phyloP scores from a whole-genome alignment of 2,797 vertebrate species.

The Propithecus perrieri region DNA sequence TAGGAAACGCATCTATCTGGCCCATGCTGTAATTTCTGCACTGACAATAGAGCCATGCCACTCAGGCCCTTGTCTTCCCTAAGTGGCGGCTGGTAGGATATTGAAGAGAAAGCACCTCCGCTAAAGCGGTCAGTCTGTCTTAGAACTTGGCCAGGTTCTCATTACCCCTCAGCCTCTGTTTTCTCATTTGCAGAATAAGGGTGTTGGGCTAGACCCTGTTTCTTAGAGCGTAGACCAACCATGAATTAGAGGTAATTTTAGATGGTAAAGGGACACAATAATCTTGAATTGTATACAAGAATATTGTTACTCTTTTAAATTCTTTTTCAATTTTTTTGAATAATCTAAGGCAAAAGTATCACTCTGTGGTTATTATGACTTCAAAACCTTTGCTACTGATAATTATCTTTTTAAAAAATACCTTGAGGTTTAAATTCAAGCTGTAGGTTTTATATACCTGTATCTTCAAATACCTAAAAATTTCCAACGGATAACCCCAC shows the following conservation, averaged over 20 bases:
- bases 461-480: not conserved
- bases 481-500: not conserved
- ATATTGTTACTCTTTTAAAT: not conserved
- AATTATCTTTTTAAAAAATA: not conserved
- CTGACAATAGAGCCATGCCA: accelerated
- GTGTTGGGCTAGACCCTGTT: not conserved
- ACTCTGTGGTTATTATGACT: not conserved
- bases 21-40: not conserved
- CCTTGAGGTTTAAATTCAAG: not conserved
- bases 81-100: accelerated
- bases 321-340: not conserved
- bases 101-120: not conserved
- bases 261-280: not conserved
- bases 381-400: not conserved
- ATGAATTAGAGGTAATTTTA: not conserved
- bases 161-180: too few species aligned
- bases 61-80: not conserved
- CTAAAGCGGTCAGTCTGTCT: not conserved
- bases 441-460: not conserved
- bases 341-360: not conserved
- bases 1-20: accelerated
- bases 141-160: not conserved
- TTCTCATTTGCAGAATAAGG: not conserved
- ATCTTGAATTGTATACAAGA: not conserved
- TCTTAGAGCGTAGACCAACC: not conserved